Evolutionary conservation across 2,113 vertebrate genomes (phyloP), one percentile per base, ranked within the genome.

Genomic region (Malaclemys terrapin): DNA sequence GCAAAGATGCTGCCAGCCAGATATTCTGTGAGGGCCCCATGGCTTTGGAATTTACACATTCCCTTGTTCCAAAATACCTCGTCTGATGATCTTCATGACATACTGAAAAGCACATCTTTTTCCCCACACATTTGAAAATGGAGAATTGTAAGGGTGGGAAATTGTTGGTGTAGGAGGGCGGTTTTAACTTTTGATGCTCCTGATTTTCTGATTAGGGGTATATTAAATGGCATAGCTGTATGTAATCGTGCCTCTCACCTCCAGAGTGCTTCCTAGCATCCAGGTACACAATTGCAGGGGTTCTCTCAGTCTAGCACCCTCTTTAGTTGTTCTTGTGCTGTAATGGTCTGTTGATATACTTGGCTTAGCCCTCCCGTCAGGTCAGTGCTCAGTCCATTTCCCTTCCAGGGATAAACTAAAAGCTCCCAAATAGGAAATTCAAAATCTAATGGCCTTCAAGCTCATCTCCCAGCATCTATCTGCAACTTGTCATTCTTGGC

Each of bases 161-260:
- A 27, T 27, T 84, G 62, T 65, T 65, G 19, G 27, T 72, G 19
- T 45, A 31, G 35, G 22, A 52, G 27, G 35, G 14, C 6, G 10
- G 47, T 10, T 31, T 0, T 0, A 65, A 8, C 2, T 22, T 6
- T 25, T 31, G 42, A 29, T 0, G 0, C 9, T 35, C 49, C 35
- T 25, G 49, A 0, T 3, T 47, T 78, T 47, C 38, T 42, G 38
- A 25, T 75, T 75, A 42, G 38, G 72, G 38, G 10, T 75, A 45
- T 75, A 38, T 11, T 75, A 8, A 75, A 45, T 22, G 72, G 20
- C 72, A 45, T 25, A 42, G 38, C 38, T 45, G 38, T 45, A 75
- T 75, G 10, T 49, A 47, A 79, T n/a, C 16, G 4, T 7, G 4
- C 59, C 62, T 65, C 62, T 65, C 31, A 65, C 62, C 31, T 65